These are phyloP conservation scores for Drosophila nigricruria DNA, from an alignment of 2,888 invertebrate species.

Conservation along the genomic window DNA sequence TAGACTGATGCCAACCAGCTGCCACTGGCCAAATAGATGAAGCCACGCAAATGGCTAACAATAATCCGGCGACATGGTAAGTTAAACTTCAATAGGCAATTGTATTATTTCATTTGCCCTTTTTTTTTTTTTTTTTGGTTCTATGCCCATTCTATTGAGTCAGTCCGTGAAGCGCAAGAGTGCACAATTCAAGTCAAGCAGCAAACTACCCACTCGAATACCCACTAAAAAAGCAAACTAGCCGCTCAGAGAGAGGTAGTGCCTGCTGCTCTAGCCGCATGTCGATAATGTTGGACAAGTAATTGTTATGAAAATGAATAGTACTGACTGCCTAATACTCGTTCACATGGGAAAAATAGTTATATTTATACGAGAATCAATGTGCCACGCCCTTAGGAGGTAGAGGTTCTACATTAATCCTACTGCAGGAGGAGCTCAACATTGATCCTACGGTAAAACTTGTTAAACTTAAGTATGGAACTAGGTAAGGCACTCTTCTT, in stretches of 20 bases:
- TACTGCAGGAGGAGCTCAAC: not conserved
- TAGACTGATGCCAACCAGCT: conserved; percentile 40
- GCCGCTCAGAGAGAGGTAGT: not conserved
- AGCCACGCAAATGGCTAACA: conserved; percentile 41
- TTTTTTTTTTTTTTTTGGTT: conserved; percentile 20
- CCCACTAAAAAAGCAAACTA: conserved; percentile 8
- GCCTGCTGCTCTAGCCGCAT: not conserved
- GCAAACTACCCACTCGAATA: conserved; percentile 20
- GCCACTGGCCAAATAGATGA: conserved; percentile 35
- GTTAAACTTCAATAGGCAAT: conserved; percentile 66
- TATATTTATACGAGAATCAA: not conserved
- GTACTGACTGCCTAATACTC: not conserved
- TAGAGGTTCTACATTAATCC: not conserved
- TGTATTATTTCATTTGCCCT: conserved; percentile 34
- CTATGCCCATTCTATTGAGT: conserved; percentile 41
- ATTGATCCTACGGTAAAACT: not conserved
- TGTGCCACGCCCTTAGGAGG: not conserved
- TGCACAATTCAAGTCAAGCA: conserved; percentile 47
- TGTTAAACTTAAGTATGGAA: too few relatives aligned
- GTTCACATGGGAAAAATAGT: not conserved
- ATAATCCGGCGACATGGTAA: conserved; percentile 73
- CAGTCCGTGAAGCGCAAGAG: conserved; percentile 61
- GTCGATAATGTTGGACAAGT: not conserved
- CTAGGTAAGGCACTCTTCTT: not conserved
- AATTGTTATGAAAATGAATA: not conserved